Base-by-base conservation (phyloP, 2,113 vertebrate species). In the Chloropsis cyanopogon region DNA sequence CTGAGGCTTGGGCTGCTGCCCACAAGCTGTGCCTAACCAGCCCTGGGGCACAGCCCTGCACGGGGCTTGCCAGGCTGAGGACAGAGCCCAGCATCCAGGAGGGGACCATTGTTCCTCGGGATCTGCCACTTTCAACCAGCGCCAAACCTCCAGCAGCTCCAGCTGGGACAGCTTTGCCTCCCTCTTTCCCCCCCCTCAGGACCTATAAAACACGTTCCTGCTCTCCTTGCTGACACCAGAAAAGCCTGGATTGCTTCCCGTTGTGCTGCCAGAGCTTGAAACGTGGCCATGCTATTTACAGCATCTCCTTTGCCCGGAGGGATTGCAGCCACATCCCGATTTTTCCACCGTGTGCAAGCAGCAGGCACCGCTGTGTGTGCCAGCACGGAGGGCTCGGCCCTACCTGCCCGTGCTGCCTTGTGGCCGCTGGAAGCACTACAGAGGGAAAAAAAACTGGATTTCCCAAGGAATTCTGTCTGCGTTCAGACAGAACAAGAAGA, bases 191-290 rank as follows among this genome's bases (percentile, higher is more conserved):
- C 69, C 79, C 87, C 90, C 87, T n/a, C 44, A 70, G 95, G 94
- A 93, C 16, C 33, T 82, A 86, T 41, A 90, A 91, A 94, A 60
- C 22, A n/a, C 56, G 0, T 88, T 86, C 75, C 84, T 68, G 92
- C 89, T 93, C 92, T 86, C 69, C 60, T 81, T 81, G 76, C 95
- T 78, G 92, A 92, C 94, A 96, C 94, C 93, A 96, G 93, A 73
- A 94, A 35, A 86, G 71, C 64, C 94, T 96, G 96, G 96, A 92
- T 68, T 0, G 17, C 60, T 93, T 94, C 96, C 96, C 96, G 4
- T 64, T 60, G 85, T 46, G 92, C 90, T 86, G 95, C 49, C 44
- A 86, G 95, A 94, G 90, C 90, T 90, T 93, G 95, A 94, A 95
- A 89, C 82, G 86, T 10, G 78, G 97, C 97, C 88, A 64, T 21